A percentile compares a stretch with the other conserved stretches of the same genome.
These are phyloP conservation scores for Mormyrus lacerda DNA, from an alignment of 2,113 vertebrate species.

Conservation along the genomic window DNA sequence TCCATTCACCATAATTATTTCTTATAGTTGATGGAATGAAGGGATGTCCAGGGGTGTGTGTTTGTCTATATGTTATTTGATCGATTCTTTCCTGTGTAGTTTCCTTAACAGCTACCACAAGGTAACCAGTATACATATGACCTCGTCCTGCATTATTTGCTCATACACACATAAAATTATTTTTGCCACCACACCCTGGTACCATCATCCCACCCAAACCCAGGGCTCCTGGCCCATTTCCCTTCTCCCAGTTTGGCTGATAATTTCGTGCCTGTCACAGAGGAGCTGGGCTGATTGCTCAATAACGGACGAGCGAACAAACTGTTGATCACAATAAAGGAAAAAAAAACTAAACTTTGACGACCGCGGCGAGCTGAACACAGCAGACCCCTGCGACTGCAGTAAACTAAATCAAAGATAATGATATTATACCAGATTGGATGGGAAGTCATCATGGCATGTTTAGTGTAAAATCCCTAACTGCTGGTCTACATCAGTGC, in stretches of 20 bases:
- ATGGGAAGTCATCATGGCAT: not conserved
- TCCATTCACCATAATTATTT: not conserved
- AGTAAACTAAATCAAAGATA: conserved; percentile 5
- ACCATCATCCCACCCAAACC: not conserved
- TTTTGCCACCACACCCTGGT: not conserved
- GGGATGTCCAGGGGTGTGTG: not conserved
- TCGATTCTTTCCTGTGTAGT: not conserved
- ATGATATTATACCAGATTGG: conserved; percentile 2
- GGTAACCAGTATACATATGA: not conserved
- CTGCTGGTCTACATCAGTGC: not conserved
- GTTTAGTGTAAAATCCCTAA: conserved; percentile 2
- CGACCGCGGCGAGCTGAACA: not conserved
- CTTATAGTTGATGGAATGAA: conserved; percentile 1
- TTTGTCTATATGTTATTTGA: not conserved
- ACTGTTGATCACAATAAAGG: not conserved
- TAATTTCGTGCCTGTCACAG: not conserved
- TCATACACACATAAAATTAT: not conserved
- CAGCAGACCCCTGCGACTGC: not conserved
- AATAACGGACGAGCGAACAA: not conserved
- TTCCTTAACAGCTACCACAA: not conserved
- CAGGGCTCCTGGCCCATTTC: not conserved
- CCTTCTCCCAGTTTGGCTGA: not conserved
- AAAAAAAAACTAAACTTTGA: not conserved
- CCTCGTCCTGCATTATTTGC: not conserved
- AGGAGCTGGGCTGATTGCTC: not conserved